Evolutionary conservation across 2,113 vertebrate species (phyloP).

Genomic region (Stigmatopora argus): DNA sequence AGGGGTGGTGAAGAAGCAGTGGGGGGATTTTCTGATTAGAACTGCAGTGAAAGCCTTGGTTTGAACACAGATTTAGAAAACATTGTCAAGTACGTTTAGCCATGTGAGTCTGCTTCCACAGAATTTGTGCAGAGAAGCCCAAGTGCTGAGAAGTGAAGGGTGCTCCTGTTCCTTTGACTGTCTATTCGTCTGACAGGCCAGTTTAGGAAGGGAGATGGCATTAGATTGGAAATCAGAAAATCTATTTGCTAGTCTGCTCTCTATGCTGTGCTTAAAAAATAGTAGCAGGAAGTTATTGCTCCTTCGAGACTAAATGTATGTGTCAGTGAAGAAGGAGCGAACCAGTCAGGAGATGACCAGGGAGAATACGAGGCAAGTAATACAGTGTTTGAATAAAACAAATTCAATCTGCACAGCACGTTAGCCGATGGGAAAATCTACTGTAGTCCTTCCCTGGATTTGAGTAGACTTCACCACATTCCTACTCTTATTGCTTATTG

Average conservation of each 20-base stretch:
- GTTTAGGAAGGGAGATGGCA: conserved; percentile 25
- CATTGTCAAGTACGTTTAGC: not conserved
- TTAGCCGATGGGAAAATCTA: not conserved
- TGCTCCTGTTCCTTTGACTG: conserved; percentile 4
- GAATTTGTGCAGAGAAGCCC: conserved; percentile 9
- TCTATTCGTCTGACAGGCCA: conserved; percentile 4
- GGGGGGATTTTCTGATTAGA: conserved; percentile 13
- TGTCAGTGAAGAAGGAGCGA: conserved; percentile 2
- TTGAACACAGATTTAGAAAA: conserved; percentile 19
- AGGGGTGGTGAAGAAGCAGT: not conserved
- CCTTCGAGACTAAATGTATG: conserved; percentile 14
- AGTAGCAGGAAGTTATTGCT: conserved; percentile 17
- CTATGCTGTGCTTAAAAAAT: conserved; percentile 34
- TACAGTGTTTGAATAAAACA: not conserved
- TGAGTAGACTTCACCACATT: too few species aligned
- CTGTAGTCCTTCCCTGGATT: too few species aligned
- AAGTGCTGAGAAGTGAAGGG: conserved; percentile 19
- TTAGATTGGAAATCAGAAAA: conserved; percentile 50
- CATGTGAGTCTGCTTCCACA: conserved; percentile 5
- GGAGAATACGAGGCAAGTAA: not conserved
- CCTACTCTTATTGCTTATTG: too few species aligned
- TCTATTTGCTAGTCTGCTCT: conserved; percentile 42
- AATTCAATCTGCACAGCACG: not conserved
- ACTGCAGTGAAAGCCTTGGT: conserved; percentile 4
- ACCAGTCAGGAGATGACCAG: not conserved